A percentile compares a stretch with the other conserved stretches of the same genome.
Conservation (phyloP, 2,113 vertebrate genomes). For the Hippocampus guttulatus region DNA sequence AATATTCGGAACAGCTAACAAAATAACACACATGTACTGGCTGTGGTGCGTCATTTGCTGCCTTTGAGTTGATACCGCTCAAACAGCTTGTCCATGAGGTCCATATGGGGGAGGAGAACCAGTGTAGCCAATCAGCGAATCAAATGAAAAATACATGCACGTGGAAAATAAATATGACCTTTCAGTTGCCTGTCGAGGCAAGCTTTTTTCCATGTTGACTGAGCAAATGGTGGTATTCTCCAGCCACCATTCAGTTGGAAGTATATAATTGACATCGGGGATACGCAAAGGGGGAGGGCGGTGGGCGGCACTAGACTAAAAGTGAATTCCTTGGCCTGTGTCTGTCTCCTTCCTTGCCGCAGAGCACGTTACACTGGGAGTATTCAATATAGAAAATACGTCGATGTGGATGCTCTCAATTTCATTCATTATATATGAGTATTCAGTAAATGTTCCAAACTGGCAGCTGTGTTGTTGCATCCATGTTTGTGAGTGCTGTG, state of each 20-base stretch:
- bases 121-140: slow-evolving; percentile 30
- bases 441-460: slow-evolving; percentile 70
- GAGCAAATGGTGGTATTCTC: slow-evolving; percentile 56
- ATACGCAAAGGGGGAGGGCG: neutral
- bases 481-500: slow-evolving; percentile 42
- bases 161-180: slow-evolving; percentile 60
- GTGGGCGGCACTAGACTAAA: slow-evolving; percentile 19
- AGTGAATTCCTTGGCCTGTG: slow-evolving; percentile 50
- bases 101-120: slow-evolving; percentile 13
- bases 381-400: slow-evolving; percentile 56
- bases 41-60: slow-evolving; percentile 12
- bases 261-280: slow-evolving; percentile 54
- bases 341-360: slow-evolving; percentile 38
- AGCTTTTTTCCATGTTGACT: slow-evolving; percentile 45
- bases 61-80: slow-evolving; percentile 24
- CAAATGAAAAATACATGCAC: slow-evolving; percentile 56
- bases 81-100: slow-evolving; percentile 23
- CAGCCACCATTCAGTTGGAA: slow-evolving; percentile 50
- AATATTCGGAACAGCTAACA: neutral
- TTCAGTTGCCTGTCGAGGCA: slow-evolving; percentile 40
- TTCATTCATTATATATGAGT: slow-evolving; percentile 71
- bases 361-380: slow-evolving; percentile 51
- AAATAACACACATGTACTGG: neutral
- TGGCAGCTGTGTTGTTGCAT: slow-evolving; percentile 50
- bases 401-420: slow-evolving; percentile 56